Evolutionary conservation across 2,888 invertebrate genomes (phyloP), one percentile per base, ranked within the genome.

Genomic region (Eilema sororculum): DNA sequence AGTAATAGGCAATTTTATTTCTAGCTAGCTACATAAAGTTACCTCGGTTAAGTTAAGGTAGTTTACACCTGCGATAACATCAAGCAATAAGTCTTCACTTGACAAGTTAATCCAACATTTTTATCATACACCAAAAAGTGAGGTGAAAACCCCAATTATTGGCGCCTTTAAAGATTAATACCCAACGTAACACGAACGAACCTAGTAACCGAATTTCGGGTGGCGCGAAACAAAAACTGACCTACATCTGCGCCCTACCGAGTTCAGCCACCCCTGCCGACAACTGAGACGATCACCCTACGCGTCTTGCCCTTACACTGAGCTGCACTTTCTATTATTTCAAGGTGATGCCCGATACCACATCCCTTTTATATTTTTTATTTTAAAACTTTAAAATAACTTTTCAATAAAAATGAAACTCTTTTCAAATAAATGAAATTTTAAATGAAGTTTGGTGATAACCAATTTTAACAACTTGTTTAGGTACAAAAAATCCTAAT

Each of bases 221-320:
- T 90, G 91, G 91, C 93, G 94, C 93, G 92, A 93, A 94, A 95
- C 95, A 95, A 95, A 95, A 95, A 94, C 94, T 95, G 95, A 95
- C 95, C 95, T 94, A 95, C 92, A 93, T 95, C 84, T 86, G 91
- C 93, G 92, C 94, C 94, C 93, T 90, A 90, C 88, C 84, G 92
- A 90, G 94, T 94, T 95, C 94, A 94, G 84, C 93, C 93, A 94
- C 95, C 95, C 95, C 94, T 87, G 90, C 86, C 87, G 87, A 82
- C 86, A 70, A 77, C 81, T 83, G 89, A 90, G 90, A 87, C 91
- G 89, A 83, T 83, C 85, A 87, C 92, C 93, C 93, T 91, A 87
- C 89, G 86, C 88, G 88, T 86, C 91, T 91, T 91, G 89, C 91
- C 92, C 91, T 92, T 89, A 85, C 79, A 82, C 83, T 81, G 78